A percentile compares a stretch with the other conserved stretches of the same genome.
Evolutionary conservation across 92 coral and sea anemone species (phyloP).

Genomic region (Actinernus sp.): DNA sequence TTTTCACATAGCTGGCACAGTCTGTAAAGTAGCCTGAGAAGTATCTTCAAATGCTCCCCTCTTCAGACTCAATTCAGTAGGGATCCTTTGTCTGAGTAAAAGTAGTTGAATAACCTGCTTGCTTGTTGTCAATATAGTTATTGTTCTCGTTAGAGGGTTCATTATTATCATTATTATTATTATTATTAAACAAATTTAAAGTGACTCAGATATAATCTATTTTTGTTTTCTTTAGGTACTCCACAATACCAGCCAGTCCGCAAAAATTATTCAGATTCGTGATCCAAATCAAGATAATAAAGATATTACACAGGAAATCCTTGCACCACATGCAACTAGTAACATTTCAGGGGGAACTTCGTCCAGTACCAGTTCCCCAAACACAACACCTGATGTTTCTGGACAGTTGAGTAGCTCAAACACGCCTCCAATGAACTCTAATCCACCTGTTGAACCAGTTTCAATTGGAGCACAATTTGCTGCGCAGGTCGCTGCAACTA

Average conservation of each 20-base stretch:
- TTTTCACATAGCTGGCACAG: no score
- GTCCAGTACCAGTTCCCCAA: constrained; percentile 66
- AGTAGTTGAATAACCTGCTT: no score
- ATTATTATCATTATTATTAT: no score
- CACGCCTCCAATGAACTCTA: constrained; percentile 74
- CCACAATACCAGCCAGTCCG: constrained; percentile 44
- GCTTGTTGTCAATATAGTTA: no score
- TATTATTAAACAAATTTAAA: no score
- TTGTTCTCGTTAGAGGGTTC: no score
- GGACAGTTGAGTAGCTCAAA: constrained; percentile 77
- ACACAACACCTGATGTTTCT: constrained; percentile 61
- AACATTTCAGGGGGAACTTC: constrained; percentile 29
- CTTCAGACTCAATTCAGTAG: no score
- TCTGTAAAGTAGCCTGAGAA: no score
- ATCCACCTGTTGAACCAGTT: constrained; percentile 20
- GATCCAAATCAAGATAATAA: constrained; percentile 90
- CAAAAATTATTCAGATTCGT: constrained; percentile 75
- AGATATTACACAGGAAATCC: constrained; percentile 88
- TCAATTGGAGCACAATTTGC: constrained; percentile 84
- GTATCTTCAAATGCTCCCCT: no score
- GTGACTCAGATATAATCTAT: no score
- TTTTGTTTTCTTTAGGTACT: background rate
- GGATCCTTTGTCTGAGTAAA: no score
- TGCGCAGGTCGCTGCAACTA: constrained; percentile 91
- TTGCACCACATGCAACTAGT: constrained; percentile 23